A percentile compares a stretch with the other conserved stretches of the same genome.
These are phyloP conservation scores for Abscondita cerata DNA, from an alignment of 2,888 invertebrate species.

Conservation along the genomic window DNA sequence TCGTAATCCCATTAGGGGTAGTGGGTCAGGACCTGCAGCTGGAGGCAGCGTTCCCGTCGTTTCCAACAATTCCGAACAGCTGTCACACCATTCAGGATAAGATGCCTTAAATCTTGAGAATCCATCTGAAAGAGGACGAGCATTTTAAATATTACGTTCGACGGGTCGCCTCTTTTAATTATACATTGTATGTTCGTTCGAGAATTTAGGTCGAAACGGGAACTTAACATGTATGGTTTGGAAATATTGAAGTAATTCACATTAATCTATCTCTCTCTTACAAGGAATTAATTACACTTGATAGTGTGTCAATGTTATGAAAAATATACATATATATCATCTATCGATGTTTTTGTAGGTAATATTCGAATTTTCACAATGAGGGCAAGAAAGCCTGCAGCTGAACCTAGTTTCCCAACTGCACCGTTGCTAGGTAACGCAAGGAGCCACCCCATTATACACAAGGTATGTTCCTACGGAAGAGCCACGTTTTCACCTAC, in stretches of 20 bases:
- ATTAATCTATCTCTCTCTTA: too few species aligned
- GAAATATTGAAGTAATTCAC: neutral
- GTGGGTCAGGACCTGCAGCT: constrained; percentile 50
- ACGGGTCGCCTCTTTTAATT: too few species aligned
- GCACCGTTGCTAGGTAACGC: constrained; percentile 45
- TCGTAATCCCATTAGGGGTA: constrained; percentile 55
- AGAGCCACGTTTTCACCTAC: constrained; percentile 30
- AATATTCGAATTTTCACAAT: constrained; percentile 17
- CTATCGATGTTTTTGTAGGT: constrained; percentile 1
- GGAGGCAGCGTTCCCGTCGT: constrained; percentile 46
- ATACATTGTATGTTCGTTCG: too few species aligned
- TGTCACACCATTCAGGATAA: constrained; percentile 93
- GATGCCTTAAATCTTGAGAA: constrained; percentile 82
- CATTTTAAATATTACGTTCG: too few species aligned
- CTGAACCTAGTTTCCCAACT: constrained; percentile 42
- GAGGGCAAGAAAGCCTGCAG: constrained; percentile 32
- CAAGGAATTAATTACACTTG: too few species aligned
- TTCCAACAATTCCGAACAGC: constrained; percentile 65
- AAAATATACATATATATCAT: too few species aligned
- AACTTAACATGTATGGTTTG: too few species aligned
- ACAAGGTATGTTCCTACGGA: constrained; percentile 33
- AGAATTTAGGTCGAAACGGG: too few species aligned
- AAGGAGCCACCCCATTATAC: constrained; percentile 38
- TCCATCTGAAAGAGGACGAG: constrained; percentile 73
- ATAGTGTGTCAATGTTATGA: too few species aligned